Conservation (phyloP, 2,797 vertebrate species). For the Cossypha dichroa region DNA sequence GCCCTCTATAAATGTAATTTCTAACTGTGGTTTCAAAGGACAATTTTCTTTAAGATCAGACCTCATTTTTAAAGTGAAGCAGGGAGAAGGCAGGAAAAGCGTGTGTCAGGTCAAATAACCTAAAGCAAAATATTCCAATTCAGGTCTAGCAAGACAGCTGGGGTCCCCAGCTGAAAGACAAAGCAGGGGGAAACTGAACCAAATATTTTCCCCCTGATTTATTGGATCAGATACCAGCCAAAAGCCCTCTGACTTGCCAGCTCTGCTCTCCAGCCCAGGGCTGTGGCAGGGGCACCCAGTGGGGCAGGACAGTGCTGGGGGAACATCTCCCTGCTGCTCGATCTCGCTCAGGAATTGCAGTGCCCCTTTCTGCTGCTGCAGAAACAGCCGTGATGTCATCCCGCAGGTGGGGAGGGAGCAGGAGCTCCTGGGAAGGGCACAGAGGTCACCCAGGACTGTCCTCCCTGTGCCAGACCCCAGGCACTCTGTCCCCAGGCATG, state of each 20-base stretch:
- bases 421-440: slow-evolving; percentile 16
- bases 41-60: not conserved
- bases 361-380: not conserved
- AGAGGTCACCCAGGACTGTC: not conserved
- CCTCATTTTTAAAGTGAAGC: not conserved
- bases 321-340: not conserved
- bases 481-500: rapidly evolving
- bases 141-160: not conserved
- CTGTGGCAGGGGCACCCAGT: not conserved
- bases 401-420: not conserved
- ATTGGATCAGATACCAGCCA: not conserved
- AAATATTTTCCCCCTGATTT: not conserved
- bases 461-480: not conserved
- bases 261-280: not conserved
- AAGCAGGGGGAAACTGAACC: not conserved
- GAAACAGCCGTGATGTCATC: slow-evolving; percentile 15
- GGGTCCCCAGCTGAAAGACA: not conserved
- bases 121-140: not conserved
- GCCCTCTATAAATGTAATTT: not conserved
- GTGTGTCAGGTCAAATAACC: not conserved
- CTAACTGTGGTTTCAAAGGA: not conserved
- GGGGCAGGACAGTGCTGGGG: not conserved
- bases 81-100: not conserved
- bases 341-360: not conserved
- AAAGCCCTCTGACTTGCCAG: not conserved